Evolutionary conservation across 2,113 vertebrate species (phyloP).

Genomic region (Leptodactylus fuscus): DNA sequence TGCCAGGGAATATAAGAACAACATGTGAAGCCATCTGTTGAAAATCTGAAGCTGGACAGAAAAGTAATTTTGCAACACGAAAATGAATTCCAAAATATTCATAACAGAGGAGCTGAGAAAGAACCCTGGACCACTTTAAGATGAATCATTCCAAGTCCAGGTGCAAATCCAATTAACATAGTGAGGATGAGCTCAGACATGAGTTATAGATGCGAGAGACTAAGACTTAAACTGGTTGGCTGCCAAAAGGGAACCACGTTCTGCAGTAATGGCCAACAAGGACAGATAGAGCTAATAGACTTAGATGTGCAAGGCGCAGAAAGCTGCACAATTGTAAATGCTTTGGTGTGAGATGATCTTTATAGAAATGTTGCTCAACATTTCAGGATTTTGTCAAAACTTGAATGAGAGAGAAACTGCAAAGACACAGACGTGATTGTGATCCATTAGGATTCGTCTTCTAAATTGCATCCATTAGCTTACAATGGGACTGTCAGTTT

Average conservation of each 20-base stretch:
- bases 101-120: not conserved
- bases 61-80: not conserved
- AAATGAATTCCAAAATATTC: not conserved
- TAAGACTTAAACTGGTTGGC: not conserved
- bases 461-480: no score
- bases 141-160: not conserved
- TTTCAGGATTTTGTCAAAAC: no score
- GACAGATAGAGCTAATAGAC: no score
- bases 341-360: no score
- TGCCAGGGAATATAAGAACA: constrained; percentile 2
- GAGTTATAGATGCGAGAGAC: not conserved
- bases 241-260: not conserved
- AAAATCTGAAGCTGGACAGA: not conserved
- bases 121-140: not conserved
- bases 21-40: constrained; percentile 1
- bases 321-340: no score
- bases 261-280: not conserved
- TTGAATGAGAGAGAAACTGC: no score
- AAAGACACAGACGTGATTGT: no score
- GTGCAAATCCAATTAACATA: constrained; percentile 3
- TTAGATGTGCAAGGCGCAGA: no score
- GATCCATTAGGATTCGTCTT: no score
- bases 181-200: not conserved
- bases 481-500: no score
- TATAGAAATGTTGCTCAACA: no score